Conservation (phyloP, 2,888 invertebrate genomes). For the Pachycephus smyrnensis region DNA sequence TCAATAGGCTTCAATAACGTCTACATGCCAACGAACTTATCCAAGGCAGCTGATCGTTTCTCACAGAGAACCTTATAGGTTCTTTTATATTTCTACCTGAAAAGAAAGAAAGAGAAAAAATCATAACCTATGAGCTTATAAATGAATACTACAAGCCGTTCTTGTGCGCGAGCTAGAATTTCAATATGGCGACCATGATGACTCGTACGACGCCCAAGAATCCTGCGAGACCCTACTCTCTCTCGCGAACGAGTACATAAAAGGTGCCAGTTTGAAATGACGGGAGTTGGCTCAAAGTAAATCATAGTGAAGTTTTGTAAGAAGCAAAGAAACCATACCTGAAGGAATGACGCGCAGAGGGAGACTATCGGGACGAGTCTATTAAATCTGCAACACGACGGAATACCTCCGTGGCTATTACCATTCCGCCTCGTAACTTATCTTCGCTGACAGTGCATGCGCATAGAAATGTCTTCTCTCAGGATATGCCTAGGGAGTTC, state of each 20-base stretch:
- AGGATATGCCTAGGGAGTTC: slow-evolving; percentile 33
- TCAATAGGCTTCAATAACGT: slow-evolving; percentile 24
- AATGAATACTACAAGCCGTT: neutral
- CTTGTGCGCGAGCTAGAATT: neutral
- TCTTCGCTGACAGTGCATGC: slow-evolving; percentile 50
- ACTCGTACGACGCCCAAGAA: neutral
- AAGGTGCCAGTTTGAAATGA: slow-evolving; percentile 19
- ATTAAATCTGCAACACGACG: slow-evolving; percentile 53
- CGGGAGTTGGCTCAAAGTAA: slow-evolving; percentile 27
- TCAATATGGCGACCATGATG: neutral
- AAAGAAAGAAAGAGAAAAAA: neutral
- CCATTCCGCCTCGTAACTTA: slow-evolving; percentile 53
- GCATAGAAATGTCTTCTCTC: slow-evolving; percentile 50
- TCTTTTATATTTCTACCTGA: neutral
- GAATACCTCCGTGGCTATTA: slow-evolving; percentile 44
- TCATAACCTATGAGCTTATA: neutral
- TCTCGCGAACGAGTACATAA: neutral
- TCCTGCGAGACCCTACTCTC: neutral
- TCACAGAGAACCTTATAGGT: neutral
- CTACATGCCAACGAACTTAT: slow-evolving; percentile 18
- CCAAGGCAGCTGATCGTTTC: neutral
- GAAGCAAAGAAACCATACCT: slow-evolving; percentile 12
- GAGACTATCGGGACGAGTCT: slow-evolving; percentile 54
- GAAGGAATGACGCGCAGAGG: slow-evolving; percentile 42
- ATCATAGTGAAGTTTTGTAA: neutral